A percentile compares a stretch with the other conserved stretches of the same genome.
Evolutionary conservation across 2,797 vertebrate species (phyloP).

Genomic region (Allobates femoralis): DNA sequence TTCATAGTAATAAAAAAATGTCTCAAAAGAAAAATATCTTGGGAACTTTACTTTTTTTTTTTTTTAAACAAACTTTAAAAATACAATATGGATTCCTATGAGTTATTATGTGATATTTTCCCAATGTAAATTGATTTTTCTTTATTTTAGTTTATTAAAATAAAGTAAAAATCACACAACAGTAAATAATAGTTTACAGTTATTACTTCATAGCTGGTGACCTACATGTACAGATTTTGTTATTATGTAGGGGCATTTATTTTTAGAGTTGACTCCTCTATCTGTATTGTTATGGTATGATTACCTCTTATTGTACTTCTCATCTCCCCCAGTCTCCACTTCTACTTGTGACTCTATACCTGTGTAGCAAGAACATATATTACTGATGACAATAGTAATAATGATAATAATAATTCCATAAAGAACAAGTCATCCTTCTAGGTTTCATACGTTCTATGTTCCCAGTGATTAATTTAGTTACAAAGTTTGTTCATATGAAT

Average conservation of each 20-base stretch:
- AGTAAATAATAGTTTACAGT: not conserved
- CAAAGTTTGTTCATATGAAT: conserved; percentile 32
- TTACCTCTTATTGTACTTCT: not conserved
- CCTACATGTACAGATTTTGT: not conserved
- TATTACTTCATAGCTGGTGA: not conserved
- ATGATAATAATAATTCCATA: not conserved
- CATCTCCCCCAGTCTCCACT: not conserved
- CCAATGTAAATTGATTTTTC: not conserved
- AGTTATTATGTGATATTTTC: not conserved
- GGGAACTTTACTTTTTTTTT: too few species aligned
- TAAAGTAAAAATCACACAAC: not conserved
- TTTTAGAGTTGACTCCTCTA: not conserved
- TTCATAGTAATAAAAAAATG: too few species aligned
- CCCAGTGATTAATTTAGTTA: not conserved
- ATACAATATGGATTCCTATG: too few species aligned
- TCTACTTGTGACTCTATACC: conserved; percentile 9
- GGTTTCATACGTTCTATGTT: too few species aligned
- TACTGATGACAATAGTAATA: conserved; percentile 12
- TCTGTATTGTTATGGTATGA: not conserved
- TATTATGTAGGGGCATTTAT: not conserved
- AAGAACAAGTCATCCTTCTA: too few species aligned
- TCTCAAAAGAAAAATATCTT: too few species aligned
- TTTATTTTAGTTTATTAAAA: not conserved
- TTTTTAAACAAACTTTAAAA: too few species aligned
- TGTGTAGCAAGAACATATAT: conserved; percentile 25